Evolutionary conservation across 2,888 invertebrate genomes (phyloP), one percentile per base, ranked within the genome.

Genomic region (Dyspetes luteomarginatus): DNA sequence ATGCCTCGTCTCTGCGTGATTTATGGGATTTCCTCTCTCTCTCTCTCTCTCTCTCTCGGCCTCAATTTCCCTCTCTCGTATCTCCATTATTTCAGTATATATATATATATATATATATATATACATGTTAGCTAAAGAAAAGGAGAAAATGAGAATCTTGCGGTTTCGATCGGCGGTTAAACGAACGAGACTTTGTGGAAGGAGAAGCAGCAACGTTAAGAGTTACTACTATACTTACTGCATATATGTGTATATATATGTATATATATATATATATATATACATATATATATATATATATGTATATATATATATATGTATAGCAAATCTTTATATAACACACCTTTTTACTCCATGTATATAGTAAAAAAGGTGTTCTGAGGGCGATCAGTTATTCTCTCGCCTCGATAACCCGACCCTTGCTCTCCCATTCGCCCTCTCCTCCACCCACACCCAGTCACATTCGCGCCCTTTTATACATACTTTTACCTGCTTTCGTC

Each of bases 351-450:
- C n/a, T n/a, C n/a, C n/a, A n/a, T n/a, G n/a, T n/a, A n/a, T n/a
- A n/a, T n/a, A n/a, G n/a, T n/a, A n/a, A 28, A 60, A 80, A 84
- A 67, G 58, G 58, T 67, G 78, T 52, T 74, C 76, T 64, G 74
- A 67, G 74, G 69, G 48, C 81, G 81, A 84, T 84, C 82, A 84
- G 78, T 85, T 84, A 85, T 84, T 82, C 83, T 82, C 81, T 79
- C 81, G 75, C 82, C 82, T 84, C 76, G 69, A 84, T 84, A 84
- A 82, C 74, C 78, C 76, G 58, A 68, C 56, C 48, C 58, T 48
- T 56, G 58, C 36, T 7, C 26, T 64, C 60, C 30, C 71, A 41
- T 71, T 75, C 52, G 24, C 55, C 41, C 78, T 17, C 60, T 3
- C 48, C 36, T 28, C 45, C 48, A 43, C 19, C n/a, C 1, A 62